Evolutionary conservation across 2,113 vertebrate genomes (phyloP).

Genomic region (cat (Felis catus)): F.catus_Fca126_mat1.0 CM031417.1:69657501-69658000

Average conservation of each 20-base stretch:
- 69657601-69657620: no score
- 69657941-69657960: neutral
- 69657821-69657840: conserved; percentile 19
- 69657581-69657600: no score
- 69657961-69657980: neutral
- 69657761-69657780: neutral
- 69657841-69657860: neutral
- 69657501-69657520: no score
- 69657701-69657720: neutral
- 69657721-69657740: neutral
- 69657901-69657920: neutral
- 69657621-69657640: no score
- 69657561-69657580: no score
- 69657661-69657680: neutral
- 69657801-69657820: neutral
- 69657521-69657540: no score
- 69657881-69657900: neutral
- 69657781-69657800: neutral
- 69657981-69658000: neutral
- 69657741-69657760: neutral
- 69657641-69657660: neutral
- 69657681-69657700: neutral
- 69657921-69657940: neutral
- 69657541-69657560: no score
- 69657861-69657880: conserved; percentile 4